Evolutionary conservation across 2,888 invertebrate species (phyloP).

Genomic region (Plemyria rubiginata): DNA sequence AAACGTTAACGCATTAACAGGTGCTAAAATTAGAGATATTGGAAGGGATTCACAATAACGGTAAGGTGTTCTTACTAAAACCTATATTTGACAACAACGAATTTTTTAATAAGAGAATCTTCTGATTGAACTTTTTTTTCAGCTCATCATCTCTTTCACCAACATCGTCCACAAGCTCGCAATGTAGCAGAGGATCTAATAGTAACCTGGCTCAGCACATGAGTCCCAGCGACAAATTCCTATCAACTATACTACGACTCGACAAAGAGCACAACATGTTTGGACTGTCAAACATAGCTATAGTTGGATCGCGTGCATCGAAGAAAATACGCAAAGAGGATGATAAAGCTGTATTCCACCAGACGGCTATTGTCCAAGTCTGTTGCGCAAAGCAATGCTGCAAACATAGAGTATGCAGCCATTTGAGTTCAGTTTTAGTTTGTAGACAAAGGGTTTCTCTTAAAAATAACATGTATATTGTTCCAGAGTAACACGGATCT

Average conservation of each 20-base stretch:
- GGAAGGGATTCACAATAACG: constrained; percentile 29
- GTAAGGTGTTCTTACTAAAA: constrained; percentile 19
- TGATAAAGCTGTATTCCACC: constrained; percentile 68
- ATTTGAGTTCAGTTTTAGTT: background rate
- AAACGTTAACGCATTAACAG: constrained; percentile 72
- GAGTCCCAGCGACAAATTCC: constrained; percentile 61
- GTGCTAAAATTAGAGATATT: constrained; percentile 53
- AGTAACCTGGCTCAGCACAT: constrained; percentile 43
- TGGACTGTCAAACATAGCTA: constrained; percentile 72
- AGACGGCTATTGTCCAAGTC: constrained; percentile 75
- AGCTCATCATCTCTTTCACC: constrained; percentile 66
- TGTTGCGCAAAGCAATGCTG: constrained; percentile 66
- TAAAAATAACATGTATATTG: constrained; percentile 20
- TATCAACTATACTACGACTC: constrained; percentile 72
- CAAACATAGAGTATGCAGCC: constrained; percentile 55
- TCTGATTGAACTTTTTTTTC: constrained; percentile 41
- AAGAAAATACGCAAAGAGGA: constrained; percentile 61
- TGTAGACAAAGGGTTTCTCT: background rate
- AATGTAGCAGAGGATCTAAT: constrained; percentile 57
- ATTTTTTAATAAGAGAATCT: background rate
- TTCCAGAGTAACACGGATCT: constrained; percentile 74
- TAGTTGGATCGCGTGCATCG: constrained; percentile 58
- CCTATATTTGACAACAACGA: background rate
- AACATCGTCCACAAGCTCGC: constrained; percentile 54
- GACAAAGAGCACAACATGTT: constrained; percentile 79